These are phyloP conservation scores for Drosophila athabasca DNA, from an alignment of 1,140 invertebrate species.

Conservation along the genomic window DNA sequence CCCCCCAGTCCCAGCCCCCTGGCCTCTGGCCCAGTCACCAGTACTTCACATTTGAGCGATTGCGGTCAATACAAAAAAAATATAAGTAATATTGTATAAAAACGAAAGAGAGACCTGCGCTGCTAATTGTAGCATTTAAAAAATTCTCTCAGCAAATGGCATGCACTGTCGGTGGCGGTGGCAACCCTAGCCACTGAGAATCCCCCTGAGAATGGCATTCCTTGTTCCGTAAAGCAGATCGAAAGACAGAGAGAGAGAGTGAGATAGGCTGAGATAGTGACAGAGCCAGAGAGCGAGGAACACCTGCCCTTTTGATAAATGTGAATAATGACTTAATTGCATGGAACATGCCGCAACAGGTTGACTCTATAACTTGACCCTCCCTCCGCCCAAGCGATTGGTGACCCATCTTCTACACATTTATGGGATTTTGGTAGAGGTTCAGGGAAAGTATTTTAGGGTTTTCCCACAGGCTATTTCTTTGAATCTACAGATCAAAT, in stretches of 20 bases:
- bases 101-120: conserved; percentile 21
- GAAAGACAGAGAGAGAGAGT: conserved; percentile 8
- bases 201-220: conserved; percentile 20
- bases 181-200: conserved; percentile 36
- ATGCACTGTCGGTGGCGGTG: background rate
- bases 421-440: too few species aligned
- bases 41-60: conserved; percentile 82
- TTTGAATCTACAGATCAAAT: too few species aligned
- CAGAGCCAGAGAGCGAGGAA: conserved; percentile 23
- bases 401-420: background rate
- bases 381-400: background rate
- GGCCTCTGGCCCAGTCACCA: conserved; percentile 1
- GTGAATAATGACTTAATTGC: conserved; percentile 69
- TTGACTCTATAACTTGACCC: conserved; percentile 12
- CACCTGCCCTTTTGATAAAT: conserved; percentile 73
- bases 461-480: background rate
- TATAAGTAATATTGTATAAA: conserved; percentile 15
- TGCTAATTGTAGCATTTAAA: conserved; percentile 38
- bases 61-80: conserved; percentile 74
- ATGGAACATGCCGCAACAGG: conserved; percentile 49
- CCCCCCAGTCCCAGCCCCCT: conserved; percentile 1
- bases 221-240: conserved; percentile 60
- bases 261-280: conserved; percentile 21
- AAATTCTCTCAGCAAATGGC: conserved; percentile 35
- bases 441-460: background rate